Percentiles rank a stretch among this genome's conserved stretches.
Evolutionary conservation across 2,888 invertebrate genomes (phyloP).

Genomic region (Furcula furcula): DNA sequence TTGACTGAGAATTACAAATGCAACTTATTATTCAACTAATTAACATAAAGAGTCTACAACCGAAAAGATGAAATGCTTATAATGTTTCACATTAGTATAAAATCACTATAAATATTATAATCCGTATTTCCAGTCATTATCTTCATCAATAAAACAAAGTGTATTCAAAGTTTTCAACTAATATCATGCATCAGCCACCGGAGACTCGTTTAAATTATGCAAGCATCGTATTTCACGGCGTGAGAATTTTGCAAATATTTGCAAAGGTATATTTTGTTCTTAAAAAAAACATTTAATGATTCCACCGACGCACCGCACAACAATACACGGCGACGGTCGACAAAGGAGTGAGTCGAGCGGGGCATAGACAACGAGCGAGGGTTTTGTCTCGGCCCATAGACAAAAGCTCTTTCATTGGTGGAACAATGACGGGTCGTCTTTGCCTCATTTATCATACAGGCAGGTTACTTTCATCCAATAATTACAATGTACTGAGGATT

Average conservation of each 20-base stretch:
- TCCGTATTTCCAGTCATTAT: constrained; percentile 23
- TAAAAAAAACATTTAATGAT: constrained; percentile 63
- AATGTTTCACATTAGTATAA: constrained; percentile 21
- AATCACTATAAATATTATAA: constrained; percentile 23
- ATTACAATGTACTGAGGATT: constrained; percentile 70
- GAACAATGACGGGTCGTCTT: constrained; percentile 71
- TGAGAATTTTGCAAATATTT: constrained; percentile 69
- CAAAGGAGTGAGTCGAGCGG: constrained; percentile 64
- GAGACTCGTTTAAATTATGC: constrained; percentile 23
- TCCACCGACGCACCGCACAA: constrained; percentile 56
- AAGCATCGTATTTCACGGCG: constrained; percentile 26
- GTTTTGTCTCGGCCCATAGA: constrained; percentile 73
- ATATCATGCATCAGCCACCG: constrained; percentile 9
- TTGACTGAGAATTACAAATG: background rate
- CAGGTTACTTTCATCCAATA: constrained; percentile 79
- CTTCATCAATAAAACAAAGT: constrained; percentile 23
- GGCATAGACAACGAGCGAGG: constrained; percentile 69
- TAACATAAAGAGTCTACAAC: constrained; percentile 9
- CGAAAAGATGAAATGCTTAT: constrained; percentile 12
- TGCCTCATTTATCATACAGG: constrained; percentile 78
- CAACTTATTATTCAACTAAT: background rate
- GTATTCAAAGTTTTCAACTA: constrained; percentile 18
- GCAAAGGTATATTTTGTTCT: constrained; percentile 52
- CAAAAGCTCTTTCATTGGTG: constrained; percentile 75
- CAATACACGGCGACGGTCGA: constrained; percentile 62